These are phyloP conservation scores for Zosterops japonicus DNA, from an alignment of 2,113 vertebrate genomes.

Conservation along the genomic window DNA sequence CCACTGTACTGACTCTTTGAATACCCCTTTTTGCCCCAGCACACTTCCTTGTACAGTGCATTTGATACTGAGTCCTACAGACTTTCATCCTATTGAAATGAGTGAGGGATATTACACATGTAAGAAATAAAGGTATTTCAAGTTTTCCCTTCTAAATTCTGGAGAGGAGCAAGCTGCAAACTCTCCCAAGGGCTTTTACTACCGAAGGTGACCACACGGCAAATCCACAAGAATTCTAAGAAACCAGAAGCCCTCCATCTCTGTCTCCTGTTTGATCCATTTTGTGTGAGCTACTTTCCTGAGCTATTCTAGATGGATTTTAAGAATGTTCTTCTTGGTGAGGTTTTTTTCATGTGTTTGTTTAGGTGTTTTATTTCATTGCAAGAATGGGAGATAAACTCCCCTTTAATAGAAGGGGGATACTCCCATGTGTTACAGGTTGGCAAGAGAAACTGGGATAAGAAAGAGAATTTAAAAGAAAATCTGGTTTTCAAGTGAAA, in stretches of 20 bases:
- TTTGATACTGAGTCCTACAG: not conserved
- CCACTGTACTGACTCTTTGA: not conserved
- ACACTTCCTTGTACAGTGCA: not conserved
- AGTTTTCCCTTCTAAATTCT: not conserved
- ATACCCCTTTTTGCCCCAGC: not conserved
- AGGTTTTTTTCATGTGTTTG: not conserved
- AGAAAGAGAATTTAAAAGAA: not conserved
- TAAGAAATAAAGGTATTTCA: not conserved
- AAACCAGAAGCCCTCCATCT: not conserved
- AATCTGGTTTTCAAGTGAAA: constrained; percentile 33
- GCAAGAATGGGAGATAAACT: not conserved
- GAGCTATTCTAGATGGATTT: not conserved
- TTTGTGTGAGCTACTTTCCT: not conserved
- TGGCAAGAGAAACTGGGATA: not conserved
- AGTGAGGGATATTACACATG: not conserved
- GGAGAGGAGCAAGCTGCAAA: not conserved
- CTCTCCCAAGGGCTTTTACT: not conserved
- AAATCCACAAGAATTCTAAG: not conserved
- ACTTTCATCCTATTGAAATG: not conserved
- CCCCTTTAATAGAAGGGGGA: not conserved
- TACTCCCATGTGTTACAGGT: not conserved
- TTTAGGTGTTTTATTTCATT: not conserved
- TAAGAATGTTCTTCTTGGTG: not conserved
- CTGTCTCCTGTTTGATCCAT: not conserved
- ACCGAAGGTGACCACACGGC: not conserved